Conservation (phyloP, 2,113 vertebrate species). For the Eonycteris spelaea region DNA sequence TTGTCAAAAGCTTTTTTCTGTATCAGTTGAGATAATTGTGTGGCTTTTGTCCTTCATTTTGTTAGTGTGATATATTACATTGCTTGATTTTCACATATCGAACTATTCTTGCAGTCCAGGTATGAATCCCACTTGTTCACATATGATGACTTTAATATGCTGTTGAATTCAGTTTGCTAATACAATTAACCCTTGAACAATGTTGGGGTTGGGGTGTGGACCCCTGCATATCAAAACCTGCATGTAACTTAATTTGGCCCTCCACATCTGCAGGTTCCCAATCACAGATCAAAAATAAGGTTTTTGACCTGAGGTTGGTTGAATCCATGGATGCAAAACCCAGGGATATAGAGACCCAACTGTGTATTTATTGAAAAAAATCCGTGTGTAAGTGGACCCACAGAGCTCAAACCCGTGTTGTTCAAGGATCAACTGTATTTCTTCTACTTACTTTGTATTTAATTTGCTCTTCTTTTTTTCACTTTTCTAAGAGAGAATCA, state of each 20-base stretch:
- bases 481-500: not conserved
- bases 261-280: not conserved
- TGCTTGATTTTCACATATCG: not conserved
- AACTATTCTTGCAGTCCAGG: not conserved
- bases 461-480: not conserved
- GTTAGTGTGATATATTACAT: not conserved
- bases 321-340: not conserved
- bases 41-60: not conserved
- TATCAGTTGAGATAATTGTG: not conserved
- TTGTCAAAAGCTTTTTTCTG: not conserved
- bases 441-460: not conserved
- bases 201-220: too few species aligned
- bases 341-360: not conserved
- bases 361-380: not conserved
- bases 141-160: not conserved
- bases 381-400: too few species aligned
- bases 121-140: not conserved
- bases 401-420: too few species aligned
- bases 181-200: too few species aligned
- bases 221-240: not conserved
- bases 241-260: not conserved
- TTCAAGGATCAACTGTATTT: not conserved
- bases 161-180: not conserved
- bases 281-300: not conserved
- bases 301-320: not conserved